Percentiles rank a stretch among this genome's conserved stretches.
These are phyloP conservation scores for Cryptotis parvus DNA, from an alignment of 2,113 vertebrate genomes.

Conservation along the genomic window DNA sequence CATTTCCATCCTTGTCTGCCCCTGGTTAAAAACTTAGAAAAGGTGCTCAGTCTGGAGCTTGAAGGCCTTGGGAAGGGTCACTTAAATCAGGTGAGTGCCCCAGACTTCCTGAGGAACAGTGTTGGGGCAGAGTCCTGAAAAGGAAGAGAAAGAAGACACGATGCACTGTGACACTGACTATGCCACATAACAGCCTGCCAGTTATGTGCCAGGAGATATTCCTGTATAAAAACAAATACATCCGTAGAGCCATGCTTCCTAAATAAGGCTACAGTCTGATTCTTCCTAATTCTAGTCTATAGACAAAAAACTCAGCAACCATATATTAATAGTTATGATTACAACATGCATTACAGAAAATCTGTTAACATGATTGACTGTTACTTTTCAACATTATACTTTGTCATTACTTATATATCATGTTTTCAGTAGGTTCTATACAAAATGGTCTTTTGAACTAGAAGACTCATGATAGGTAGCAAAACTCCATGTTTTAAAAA, in stretches of 20 bases:
- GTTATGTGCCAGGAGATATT: not conserved
- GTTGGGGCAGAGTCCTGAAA: not conserved
- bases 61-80: not conserved
- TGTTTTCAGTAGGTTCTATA: not conserved
- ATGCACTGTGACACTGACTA: not conserved
- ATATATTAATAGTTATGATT: not conserved
- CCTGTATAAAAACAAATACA: slow-evolving; percentile 11
- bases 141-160: not conserved
- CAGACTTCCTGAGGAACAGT: not conserved
- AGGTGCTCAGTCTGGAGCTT: not conserved
- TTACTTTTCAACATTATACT: slow-evolving; percentile 8
- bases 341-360: not conserved
- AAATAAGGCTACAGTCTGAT: not conserved
- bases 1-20: not conserved
- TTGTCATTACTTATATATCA: not conserved
- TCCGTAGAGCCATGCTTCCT: not conserved
- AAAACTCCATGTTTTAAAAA: not conserved
- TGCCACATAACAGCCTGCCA: not conserved
- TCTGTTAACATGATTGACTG: not conserved
- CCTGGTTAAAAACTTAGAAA: not conserved
- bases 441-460: not conserved
- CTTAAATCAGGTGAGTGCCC: not conserved
- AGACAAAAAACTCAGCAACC: not conserved
- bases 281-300: not conserved
- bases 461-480: not conserved